A percentile compares a stretch with the other conserved stretches of the same genome.
These are phyloP conservation scores for Calcarius lapponicus DNA, from an alignment of 2,797 vertebrate genomes.

Conservation along the genomic window DNA sequence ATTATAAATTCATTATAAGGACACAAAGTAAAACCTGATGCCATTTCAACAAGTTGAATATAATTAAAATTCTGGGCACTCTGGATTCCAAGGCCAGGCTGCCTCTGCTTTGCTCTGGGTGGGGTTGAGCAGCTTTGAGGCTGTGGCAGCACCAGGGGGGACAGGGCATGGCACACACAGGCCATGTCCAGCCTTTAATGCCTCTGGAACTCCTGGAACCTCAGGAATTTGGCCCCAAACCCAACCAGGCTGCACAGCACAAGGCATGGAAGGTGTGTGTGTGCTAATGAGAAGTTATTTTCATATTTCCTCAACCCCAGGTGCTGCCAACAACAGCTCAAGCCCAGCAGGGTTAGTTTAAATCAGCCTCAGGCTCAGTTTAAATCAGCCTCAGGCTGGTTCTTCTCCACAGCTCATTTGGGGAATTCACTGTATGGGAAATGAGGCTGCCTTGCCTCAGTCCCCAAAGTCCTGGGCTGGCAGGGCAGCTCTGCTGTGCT, in stretches of 20 bases:
- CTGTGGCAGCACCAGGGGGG: neutral
- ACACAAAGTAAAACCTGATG: neutral
- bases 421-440: neutral
- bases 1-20: neutral
- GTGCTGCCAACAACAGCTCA: neutral
- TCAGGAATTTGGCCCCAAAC: neutral
- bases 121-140: neutral
- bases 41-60: neutral
- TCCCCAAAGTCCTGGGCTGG: too few relatives aligned
- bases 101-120: neutral
- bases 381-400: neutral
- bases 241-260: neutral
- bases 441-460: neutral
- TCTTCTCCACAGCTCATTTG: neutral
- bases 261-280: neutral
- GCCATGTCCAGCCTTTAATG: accelerated
- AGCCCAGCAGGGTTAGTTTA: neutral
- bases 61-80: neutral
- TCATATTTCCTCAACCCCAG: neutral
- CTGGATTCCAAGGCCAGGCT: accelerated
- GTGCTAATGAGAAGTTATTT: neutral
- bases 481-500: neutral
- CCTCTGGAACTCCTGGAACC: neutral
- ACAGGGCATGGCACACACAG: neutral
- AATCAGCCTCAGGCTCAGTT: neutral